These are phyloP conservation scores for Isurus oxyrinchus DNA, from an alignment of 2,113 vertebrate species.

Conservation along the genomic window DNA sequence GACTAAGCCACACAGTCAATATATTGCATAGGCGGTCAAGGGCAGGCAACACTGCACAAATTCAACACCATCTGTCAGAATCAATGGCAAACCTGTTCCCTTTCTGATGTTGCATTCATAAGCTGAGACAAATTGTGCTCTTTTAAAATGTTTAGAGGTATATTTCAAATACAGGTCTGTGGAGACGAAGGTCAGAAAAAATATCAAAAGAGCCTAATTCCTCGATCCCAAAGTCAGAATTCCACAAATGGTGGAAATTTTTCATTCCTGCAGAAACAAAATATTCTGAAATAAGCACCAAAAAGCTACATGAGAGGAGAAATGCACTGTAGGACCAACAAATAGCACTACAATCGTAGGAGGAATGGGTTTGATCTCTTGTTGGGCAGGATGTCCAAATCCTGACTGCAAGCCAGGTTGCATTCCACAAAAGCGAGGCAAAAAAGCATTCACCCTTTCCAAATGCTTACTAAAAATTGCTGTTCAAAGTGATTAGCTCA, in stretches of 20 bases:
- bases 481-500: not conserved
- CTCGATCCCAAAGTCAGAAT: not conserved
- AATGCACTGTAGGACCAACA: not conserved
- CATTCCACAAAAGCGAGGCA: not conserved
- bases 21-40: not conserved
- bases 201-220: not conserved
- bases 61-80: not conserved
- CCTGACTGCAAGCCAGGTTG: not conserved
- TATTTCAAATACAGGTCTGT: not conserved
- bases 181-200: too few species aligned
- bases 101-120: not conserved
- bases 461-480: too few species aligned
- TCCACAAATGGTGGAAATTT: not conserved
- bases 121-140: not conserved
- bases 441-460: not conserved
- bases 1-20: not conserved
- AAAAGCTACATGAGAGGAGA: not conserved
- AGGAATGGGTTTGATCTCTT: not conserved
- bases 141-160: not conserved
- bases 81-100: not conserved
- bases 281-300: not conserved
- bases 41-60: not conserved
- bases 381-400: not conserved
- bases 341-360: not conserved
- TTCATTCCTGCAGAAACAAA: not conserved